A percentile compares a stretch with the other conserved stretches of the same genome.
Evolutionary conservation across 2,113 vertebrate genomes (phyloP).

Genomic region (Lathamus discolor): DNA sequence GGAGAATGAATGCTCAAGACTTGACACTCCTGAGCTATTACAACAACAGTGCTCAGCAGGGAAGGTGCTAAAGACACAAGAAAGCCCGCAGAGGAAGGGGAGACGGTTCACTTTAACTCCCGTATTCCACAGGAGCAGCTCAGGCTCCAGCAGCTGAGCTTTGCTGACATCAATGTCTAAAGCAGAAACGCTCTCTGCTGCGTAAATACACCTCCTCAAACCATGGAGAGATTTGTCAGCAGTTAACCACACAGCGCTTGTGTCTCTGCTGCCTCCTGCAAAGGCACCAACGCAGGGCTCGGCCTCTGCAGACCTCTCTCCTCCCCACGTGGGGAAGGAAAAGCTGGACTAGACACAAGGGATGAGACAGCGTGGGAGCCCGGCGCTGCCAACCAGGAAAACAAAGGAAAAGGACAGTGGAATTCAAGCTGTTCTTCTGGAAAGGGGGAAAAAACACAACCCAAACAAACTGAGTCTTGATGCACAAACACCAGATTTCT

Average conservation of each 20-base stretch:
- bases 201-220: neutral
- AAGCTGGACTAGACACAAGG: neutral
- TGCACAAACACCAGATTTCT: neutral
- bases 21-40: neutral
- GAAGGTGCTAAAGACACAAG: neutral
- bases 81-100: neutral
- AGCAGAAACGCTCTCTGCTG: neutral
- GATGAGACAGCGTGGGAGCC: neutral
- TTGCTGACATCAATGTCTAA: neutral
- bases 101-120: neutral
- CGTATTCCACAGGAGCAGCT: neutral
- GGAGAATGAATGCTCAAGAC: neutral
- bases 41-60: rapidly evolving
- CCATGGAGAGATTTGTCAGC: neutral
- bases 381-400: neutral
- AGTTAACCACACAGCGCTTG: neutral
- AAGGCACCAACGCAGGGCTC: neutral
- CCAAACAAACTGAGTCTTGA: neutral
- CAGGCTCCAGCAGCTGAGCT: neutral
- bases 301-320: neutral
- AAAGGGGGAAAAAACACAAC: neutral
- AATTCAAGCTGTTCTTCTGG: neutral
- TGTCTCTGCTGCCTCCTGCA: rapidly evolving
- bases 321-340: neutral
- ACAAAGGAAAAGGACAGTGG: neutral